Base-by-base conservation (phyloP, 92 coral and sea anemone species). In the Phenganax subtilis region DNA sequence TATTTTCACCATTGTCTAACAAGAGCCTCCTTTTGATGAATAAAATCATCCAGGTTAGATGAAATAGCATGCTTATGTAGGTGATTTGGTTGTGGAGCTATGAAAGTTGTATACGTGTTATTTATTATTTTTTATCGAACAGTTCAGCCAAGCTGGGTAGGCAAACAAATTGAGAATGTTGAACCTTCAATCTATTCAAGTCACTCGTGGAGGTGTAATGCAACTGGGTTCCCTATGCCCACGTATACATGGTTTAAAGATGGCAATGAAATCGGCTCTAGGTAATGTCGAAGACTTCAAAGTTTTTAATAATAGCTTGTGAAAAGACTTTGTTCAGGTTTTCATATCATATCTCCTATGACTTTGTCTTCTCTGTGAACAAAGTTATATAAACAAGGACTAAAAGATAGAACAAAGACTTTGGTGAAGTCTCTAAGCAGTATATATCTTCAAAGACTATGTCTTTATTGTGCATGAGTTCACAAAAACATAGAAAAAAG, bases 241-340 rank as follows among this genome's bases (percentile, higher is more conserved):
- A 68, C 9, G 1, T 82, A 82, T 72, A 67, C 51, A 37, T 86
- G 89, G 89, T 86, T 75, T 77, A 51, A 44, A n/a, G 82, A 86
- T 86, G 86, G 84, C 11, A 65, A 44, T 9, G 55, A 16, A 25
- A 47, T 72, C 11, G 15, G 57, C 15, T 55, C 70, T 67, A 76
- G 55, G 76, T 84, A 86, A 86, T 75, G 75, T 75, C 73, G 60
- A 71, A 75, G 20, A 20, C 47, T 37, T 37, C 5, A 37, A 37
- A 37, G 3, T 37, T 37, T 37, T 37, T 7, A 12, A 6, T 15
- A 0, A 17, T 17, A 61, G 28, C 25, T 20, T 20, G 25, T 20
- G 25, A 20, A 20, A 20, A 20, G 25, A 20, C 25, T 20, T 20
- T 20, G 25, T 20, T 61, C 27, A 61, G 14, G 67, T 17, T 61